Evolutionary conservation across 2,888 invertebrate genomes (phyloP), one percentile per base, ranked within the genome.

Genomic region (Trichopoda pennipes): DNA sequence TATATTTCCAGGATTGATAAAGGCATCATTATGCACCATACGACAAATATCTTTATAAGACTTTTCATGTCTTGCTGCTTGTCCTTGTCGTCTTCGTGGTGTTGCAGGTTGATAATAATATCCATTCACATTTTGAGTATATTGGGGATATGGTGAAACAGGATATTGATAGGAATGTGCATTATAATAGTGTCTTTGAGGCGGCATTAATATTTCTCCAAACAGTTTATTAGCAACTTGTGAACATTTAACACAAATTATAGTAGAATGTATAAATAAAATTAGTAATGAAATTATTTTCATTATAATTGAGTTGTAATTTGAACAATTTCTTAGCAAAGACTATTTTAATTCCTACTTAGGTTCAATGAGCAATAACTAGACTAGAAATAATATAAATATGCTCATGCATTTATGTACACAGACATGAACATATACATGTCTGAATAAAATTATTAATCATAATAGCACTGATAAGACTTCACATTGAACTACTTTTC

Each of bases 31-130:
- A 47, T 89, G 84, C 9, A 89, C 87, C 64, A 88, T n/a, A n/a
- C 84, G 86, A 60, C 88, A 89, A 44, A 89, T 88, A 17, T 88
- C 87, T 35, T 88, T 88, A 42, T 89, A 89, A 2, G 88, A 86
- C 0, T 86, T 44, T 61, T 55, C 80, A 49, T 72, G 23, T n/a
- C 58, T 60, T 44, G 35, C 23, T 23, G 56, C 32, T 6, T 10
- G 51, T 1, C 38, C 14, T 3, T 17, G 47, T 3, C 51, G 12
- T 23, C 42, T 66, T 19, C 32, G 28, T 32, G 47, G 19, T 53
- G 74, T 44, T 44, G 66, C 49, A 12, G 51, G 32, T 21, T 75
- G 70, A 60, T 82, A 75, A 60, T 82, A 72, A 60, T 74, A 78
- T 3, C 70, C 77, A 68, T 83, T 75, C 4, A 61, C 1, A 66